A percentile compares a stretch with the other conserved stretches of the same genome.
Conservation (phyloP, 2,888 invertebrate genomes). For the Bugulina stolonifera region DNA sequence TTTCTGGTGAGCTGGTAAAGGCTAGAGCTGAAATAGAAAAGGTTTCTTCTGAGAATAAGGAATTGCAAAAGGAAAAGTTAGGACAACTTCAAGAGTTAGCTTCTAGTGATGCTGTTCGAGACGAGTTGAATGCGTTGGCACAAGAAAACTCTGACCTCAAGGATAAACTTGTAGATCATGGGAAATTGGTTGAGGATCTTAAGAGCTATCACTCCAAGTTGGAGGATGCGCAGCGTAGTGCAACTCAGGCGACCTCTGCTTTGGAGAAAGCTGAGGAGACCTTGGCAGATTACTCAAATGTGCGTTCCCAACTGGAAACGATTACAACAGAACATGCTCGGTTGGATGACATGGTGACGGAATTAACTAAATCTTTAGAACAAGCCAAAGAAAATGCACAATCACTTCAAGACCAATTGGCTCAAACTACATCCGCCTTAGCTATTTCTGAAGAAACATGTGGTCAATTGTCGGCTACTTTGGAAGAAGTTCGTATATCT, state of each 20-base stretch:
- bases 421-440: no score
- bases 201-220: neutral
- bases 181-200: neutral
- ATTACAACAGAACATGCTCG: neutral
- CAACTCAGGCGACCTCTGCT: neutral
- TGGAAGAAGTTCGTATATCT: neutral
- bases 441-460: no score
- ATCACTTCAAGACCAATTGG: neutral
- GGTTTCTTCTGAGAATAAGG: neutral
- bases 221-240: neutral
- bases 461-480: neutral
- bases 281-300: neutral
- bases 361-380: neutral
- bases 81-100: neutral
- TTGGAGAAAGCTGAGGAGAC: neutral
- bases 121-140: neutral
- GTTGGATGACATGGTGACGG: neutral
- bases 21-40: neutral
- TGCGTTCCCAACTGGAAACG: neutral
- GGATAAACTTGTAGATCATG: neutral
- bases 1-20: neutral
- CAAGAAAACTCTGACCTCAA: neutral
- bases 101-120: slow-evolving; percentile 4
- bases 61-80: slow-evolving; percentile 2
- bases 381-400: neutral